A percentile compares a stretch with the other conserved stretches of the same genome.
Evolutionary conservation across 2,888 invertebrate species (phyloP).

Genomic region (Epistrophe grossulariae): DNA sequence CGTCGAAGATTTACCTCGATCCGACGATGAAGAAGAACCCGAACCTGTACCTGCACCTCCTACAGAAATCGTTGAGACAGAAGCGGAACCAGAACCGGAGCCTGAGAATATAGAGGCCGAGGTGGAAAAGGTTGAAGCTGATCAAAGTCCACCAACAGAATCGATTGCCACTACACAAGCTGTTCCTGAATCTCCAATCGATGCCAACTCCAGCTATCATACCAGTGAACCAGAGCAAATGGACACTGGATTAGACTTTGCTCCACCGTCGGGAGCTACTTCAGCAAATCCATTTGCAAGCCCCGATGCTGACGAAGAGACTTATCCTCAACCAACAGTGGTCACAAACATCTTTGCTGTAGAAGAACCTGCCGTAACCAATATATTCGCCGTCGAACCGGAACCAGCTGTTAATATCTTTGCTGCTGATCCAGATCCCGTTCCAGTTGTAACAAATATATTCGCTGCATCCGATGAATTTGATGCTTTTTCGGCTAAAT

Average conservation of each 20-base stretch:
- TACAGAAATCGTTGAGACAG: constrained; percentile 55
- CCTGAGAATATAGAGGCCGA: constrained; percentile 28
- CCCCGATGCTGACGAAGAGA: constrained; percentile 82
- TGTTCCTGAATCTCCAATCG: constrained; percentile 77
- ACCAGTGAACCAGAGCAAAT: constrained; percentile 80
- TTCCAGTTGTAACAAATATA: constrained; percentile 82
- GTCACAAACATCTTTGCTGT: constrained; percentile 80
- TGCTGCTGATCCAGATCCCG: constrained; percentile 79
- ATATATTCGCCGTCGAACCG: constrained; percentile 74
- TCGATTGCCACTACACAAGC: constrained; percentile 79
- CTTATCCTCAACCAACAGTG: constrained; percentile 77
- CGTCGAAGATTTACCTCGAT: constrained; percentile 82
- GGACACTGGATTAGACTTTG: constrained; percentile 82
- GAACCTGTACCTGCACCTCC: constrained; percentile 74
- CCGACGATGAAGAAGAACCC: constrained; percentile 83
- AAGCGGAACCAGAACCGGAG: constrained; percentile 49
- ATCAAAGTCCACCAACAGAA: constrained; percentile 81
- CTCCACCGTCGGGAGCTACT: constrained; percentile 80
- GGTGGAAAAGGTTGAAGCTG: constrained; percentile 76
- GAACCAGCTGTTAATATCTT: constrained; percentile 78
- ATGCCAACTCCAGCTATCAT: constrained; percentile 77
- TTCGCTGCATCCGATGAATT: constrained; percentile 87
- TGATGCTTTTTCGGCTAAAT: constrained; percentile 95
- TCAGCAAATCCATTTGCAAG: constrained; percentile 85
- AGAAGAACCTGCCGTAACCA: constrained; percentile 76